Evolutionary conservation across 2,113 vertebrate species (phyloP), one percentile per base, ranked within the genome.

Genomic region (Pomatostomus ruficeps): DNA sequence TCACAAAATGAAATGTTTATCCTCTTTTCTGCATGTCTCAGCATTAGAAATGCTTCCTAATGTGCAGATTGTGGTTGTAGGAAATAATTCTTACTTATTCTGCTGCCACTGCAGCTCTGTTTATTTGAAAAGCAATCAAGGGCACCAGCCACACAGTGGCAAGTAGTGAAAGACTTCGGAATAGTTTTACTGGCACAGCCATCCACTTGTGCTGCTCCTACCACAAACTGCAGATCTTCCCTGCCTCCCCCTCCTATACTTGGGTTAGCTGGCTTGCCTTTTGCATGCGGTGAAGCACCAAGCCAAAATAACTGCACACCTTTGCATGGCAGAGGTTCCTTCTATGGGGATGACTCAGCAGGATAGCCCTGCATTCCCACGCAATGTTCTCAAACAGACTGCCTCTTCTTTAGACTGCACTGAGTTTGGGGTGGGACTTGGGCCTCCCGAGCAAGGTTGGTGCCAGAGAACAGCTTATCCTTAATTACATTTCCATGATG

Each of bases 381-480:
- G 91, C 82, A 80, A 36, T 42, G 75, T 67, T 55, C 85, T 84
- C 92, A 86, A 93, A 94, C 89, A 91, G 57, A 35, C 28, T 10
- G 33, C 79, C 75, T 66, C 85, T 86, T 94, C 82, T 80, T 84
- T 67, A 85, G 52, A 3, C 68, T 75, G 76, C 0, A 0, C 28
- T 77, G 71, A 43, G 17, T 72, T 84, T 91, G 65, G 68, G 61
- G 90, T 90, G 88, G 78, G 87, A 88, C 78, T 94, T 93, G 72
- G 46, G 78, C 82, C 78, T 88, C 75, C 2, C 0, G 3, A 88
- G 66, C 29, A 57, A 76, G 45, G 29, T 1, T 74, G 45, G 68
- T 91, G 75, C 78, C 93, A 93, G 68, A 90, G 78, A 95, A 61
- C 85, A 92, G 76, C 88, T 95, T 96, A 95, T 83, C 85, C 87